Percentiles rank a stretch among this genome's conserved stretches.
These are phyloP conservation scores for Cataglyphis altisquamis DNA, from an alignment of 2,888 invertebrate species.

Conservation along the genomic window DNA sequence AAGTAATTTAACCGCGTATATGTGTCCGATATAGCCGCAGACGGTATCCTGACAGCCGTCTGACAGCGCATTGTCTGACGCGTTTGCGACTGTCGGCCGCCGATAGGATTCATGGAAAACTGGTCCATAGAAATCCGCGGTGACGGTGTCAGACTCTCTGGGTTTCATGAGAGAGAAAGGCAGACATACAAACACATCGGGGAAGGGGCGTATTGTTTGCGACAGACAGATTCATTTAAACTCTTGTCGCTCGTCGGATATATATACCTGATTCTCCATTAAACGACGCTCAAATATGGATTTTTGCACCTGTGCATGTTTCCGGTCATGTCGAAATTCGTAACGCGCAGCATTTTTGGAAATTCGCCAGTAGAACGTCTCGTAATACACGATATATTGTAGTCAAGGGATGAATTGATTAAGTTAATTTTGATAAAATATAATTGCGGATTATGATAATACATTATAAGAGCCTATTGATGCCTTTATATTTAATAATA, in stretches of 20 bases:
- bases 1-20: constrained; percentile 54
- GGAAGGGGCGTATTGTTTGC: constrained; percentile 68
- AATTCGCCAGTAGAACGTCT: background rate
- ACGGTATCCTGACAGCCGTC: constrained; percentile 52
- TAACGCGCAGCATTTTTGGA: constrained; percentile 32
- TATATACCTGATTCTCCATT: constrained; percentile 59
- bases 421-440: constrained; percentile 15
- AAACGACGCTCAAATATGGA: constrained; percentile 48
- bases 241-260: constrained; percentile 64
- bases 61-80: constrained; percentile 66
- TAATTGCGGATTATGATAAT: background rate
- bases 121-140: constrained; percentile 70
- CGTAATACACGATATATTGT: background rate
- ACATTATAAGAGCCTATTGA: background rate
- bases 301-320: constrained; percentile 35
- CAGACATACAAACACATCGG: background rate
- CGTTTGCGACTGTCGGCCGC: constrained; percentile 68
- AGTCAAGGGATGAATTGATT: background rate
- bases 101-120: constrained; percentile 80
- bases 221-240: constrained; percentile 75
- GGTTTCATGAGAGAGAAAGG: constrained; percentile 20
- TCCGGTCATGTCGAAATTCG: constrained; percentile 35
- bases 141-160: constrained; percentile 42
- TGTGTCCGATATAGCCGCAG: constrained; percentile 50
- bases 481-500: background rate